Evolutionary conservation across 2,113 vertebrate genomes (phyloP).

Genomic region (Suncus etruscus): DNA sequence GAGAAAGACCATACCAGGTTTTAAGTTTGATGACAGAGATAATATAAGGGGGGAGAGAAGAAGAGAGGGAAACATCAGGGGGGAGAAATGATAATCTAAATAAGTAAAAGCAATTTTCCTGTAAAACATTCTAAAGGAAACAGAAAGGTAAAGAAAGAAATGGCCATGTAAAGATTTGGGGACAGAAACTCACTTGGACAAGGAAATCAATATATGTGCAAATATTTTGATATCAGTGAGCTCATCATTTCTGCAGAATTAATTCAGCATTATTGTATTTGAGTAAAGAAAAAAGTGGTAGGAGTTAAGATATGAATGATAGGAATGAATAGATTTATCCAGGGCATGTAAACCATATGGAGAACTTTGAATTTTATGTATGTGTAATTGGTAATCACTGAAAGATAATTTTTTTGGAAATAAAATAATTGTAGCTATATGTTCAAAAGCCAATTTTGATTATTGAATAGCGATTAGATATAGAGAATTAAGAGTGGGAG

Average conservation of each 20-base stretch:
- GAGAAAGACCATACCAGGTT: slow-evolving; percentile 5
- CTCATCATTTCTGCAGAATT: neutral
- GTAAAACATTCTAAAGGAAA: slow-evolving; percentile 5
- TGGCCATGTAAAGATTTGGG: neutral
- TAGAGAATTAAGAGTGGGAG: neutral
- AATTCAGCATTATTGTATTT: neutral
- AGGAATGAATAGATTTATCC: neutral
- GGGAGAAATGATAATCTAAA: neutral
- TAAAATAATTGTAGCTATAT: neutral
- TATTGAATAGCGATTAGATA: neutral
- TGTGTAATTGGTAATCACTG: too few species aligned
- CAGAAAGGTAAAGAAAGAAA: neutral
- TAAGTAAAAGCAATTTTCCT: neutral
- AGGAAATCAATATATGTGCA: neutral
- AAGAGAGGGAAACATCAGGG: neutral
- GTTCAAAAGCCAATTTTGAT: slow-evolving; percentile 11
- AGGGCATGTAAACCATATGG: neutral
- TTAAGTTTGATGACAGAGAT: slow-evolving; percentile 47
- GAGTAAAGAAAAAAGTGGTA: slow-evolving; percentile 3
- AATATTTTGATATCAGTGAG: neutral
- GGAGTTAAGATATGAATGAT: slow-evolving; percentile 20
- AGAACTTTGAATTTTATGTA: too few species aligned
- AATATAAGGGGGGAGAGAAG: neutral
- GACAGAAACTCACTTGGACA: neutral
- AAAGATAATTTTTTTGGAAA: too few species aligned